phyloP scores from a whole-genome alignment of 2,113 vertebrate genomes.

The Desmodus rotundus region DNA sequence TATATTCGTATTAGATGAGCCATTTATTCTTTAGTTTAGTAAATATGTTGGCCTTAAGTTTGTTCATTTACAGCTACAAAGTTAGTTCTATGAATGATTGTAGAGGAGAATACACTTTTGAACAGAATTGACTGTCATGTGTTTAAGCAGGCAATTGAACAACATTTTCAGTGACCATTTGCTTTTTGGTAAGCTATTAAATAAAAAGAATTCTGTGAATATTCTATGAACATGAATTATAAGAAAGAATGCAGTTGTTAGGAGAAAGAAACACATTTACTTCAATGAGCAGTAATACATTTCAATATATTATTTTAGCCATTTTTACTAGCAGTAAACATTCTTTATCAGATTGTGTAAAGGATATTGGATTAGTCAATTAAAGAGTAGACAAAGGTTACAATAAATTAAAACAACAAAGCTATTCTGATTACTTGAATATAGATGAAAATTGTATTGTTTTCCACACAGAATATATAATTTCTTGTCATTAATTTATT shows the following conservation, averaged over 20 bases:
- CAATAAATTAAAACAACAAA: neutral
- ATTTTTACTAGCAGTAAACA: neutral
- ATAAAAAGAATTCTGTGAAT: neutral
- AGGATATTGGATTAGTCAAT: neutral
- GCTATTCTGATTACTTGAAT: neutral
- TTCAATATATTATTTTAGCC: neutral
- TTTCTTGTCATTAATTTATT: neutral
- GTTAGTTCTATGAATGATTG: neutral
- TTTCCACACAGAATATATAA: neutral
- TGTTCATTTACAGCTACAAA: neutral
- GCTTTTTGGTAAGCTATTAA: neutral
- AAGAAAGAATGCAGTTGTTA: neutral
- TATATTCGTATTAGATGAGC: neutral
- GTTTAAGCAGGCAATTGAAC: neutral
- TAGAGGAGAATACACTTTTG: neutral
- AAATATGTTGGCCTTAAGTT: neutral
- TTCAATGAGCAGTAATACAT: neutral
- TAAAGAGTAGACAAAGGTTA: neutral
- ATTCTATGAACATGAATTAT: neutral
- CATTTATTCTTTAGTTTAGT: neutral
- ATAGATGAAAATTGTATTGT: neutral
- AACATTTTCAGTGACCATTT: constrained; percentile 10
- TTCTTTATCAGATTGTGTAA: neutral
- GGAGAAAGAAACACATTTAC: neutral
- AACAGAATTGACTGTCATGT: neutral